Conservation (phyloP, 2,797 vertebrate species). For the Semotilus atromaculatus region DNA sequence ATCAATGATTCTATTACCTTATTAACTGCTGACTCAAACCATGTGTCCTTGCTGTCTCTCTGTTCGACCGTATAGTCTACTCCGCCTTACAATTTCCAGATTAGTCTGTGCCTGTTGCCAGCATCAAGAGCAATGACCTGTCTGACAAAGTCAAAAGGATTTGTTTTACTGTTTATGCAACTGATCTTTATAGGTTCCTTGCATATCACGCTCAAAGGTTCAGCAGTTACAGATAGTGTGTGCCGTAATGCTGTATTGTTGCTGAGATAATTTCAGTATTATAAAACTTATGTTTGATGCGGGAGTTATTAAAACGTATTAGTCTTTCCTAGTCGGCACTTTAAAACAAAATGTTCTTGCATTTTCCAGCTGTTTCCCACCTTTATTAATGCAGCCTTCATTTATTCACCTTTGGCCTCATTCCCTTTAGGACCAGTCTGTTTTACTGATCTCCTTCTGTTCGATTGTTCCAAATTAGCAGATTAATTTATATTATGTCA, state of each 20-base stretch:
- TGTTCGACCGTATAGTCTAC: conserved; percentile 60
- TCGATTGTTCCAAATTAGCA: conserved; percentile 11
- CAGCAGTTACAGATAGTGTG: background rate
- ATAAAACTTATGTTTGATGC: background rate
- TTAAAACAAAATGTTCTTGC: background rate
- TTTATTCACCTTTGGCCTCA: conserved; percentile 13
- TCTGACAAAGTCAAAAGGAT: background rate
- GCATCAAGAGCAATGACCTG: background rate
- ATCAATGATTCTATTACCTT: conserved; percentile 69
- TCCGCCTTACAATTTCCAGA: conserved; percentile 41
- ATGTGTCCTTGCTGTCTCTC: conserved; percentile 54
- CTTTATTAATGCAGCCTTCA: background rate
- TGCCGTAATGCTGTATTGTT: background rate
- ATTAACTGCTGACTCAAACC: conserved; percentile 70
- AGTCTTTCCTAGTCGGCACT: background rate
- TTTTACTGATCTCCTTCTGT: conserved; percentile 8
- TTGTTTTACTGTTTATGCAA: background rate
- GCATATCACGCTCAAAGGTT: background rate
- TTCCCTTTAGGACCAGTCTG: conserved; percentile 26
- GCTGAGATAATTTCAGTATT: background rate
- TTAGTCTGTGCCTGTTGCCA: conserved; percentile 29
- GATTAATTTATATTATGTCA: conserved; percentile 22
- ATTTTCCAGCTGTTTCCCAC: too few relatives aligned
- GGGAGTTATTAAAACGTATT: conserved; percentile 3
- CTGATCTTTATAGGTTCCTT: background rate